phyloP scores from a whole-genome alignment of 1,140 invertebrate species.

The Rhopalosiphum maidis region DNA sequence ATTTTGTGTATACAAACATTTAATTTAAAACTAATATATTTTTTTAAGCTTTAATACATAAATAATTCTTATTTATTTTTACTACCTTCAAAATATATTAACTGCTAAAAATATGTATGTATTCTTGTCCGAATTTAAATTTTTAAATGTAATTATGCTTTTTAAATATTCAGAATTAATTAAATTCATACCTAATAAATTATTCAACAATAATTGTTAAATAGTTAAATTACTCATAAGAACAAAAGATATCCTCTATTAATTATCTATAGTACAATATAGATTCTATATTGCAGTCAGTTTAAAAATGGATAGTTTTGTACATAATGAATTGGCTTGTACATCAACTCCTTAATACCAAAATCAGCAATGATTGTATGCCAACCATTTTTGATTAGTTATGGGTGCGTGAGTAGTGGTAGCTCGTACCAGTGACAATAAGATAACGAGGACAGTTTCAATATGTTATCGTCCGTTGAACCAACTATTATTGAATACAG shows the following conservation, averaged over 20 bases:
- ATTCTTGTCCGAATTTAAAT: background rate
- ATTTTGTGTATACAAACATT: background rate
- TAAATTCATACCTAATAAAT: constrained; percentile 1
- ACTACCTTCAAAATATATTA: background rate
- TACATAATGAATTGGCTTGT: background rate
- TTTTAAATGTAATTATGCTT: background rate
- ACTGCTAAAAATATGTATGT: background rate
- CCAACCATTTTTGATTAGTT: background rate
- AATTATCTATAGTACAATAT: background rate
- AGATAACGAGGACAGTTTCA: background rate
- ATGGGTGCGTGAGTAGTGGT: background rate
- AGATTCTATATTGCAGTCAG: background rate
- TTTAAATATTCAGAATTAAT: constrained; percentile 26
- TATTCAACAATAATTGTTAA: constrained; percentile 1
- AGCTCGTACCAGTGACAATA: background rate
- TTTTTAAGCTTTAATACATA: background rate
- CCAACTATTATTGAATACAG: background rate
- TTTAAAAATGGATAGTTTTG: background rate
- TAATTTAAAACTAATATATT: background rate
- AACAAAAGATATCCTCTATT: background rate
- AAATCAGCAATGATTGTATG: background rate
- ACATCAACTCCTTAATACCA: background rate
- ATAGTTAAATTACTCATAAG: background rate
- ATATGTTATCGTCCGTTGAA: background rate
- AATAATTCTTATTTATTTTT: background rate